phyloP scores from a whole-genome alignment of 2,888 invertebrate genomes.

The Crocallis elinguaria region DNA sequence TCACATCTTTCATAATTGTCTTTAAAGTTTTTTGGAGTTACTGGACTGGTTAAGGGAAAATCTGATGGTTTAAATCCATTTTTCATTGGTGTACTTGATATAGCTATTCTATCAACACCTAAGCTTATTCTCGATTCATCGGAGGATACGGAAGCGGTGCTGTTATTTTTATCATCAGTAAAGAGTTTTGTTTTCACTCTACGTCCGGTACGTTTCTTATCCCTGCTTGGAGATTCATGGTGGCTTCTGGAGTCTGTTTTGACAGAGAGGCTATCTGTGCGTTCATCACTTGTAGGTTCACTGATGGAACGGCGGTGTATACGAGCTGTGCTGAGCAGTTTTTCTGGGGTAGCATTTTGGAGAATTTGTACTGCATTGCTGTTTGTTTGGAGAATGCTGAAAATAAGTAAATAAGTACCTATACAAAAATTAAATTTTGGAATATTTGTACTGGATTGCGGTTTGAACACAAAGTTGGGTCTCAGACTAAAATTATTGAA shows the following conservation, averaged over 20 bases:
- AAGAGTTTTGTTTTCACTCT: conserved; percentile 76
- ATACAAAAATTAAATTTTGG: background rate
- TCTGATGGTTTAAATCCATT: conserved; percentile 60
- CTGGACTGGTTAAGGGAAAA: conserved; percentile 62
- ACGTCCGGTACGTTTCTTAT: conserved; percentile 61
- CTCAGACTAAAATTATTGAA: too few relatives aligned
- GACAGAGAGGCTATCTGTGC: conserved; percentile 57
- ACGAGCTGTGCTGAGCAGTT: conserved; percentile 54
- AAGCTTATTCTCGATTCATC: conserved; percentile 66
- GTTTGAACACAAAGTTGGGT: too few relatives aligned
- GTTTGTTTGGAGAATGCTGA: conserved; percentile 73
- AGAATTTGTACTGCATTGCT: conserved; percentile 64
- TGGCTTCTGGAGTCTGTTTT: conserved; percentile 57
- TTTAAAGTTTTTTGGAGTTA: conserved; percentile 62
- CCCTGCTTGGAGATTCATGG: conserved; percentile 70
- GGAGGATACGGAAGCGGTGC: conserved; percentile 59
- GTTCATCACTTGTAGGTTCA: conserved; percentile 72
- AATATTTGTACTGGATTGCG: too few relatives aligned
- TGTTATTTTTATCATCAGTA: conserved; percentile 58
- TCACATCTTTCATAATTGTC: conserved; percentile 66
- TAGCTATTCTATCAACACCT: conserved; percentile 58
- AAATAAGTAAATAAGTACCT: conserved; percentile 17
- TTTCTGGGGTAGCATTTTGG: conserved; percentile 73
- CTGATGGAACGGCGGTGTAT: conserved; percentile 71
- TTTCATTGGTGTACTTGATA: conserved; percentile 74